phyloP scores from a whole-genome alignment of 2,888 invertebrate genomes.

The Cremastobaeus sp. region DNA sequence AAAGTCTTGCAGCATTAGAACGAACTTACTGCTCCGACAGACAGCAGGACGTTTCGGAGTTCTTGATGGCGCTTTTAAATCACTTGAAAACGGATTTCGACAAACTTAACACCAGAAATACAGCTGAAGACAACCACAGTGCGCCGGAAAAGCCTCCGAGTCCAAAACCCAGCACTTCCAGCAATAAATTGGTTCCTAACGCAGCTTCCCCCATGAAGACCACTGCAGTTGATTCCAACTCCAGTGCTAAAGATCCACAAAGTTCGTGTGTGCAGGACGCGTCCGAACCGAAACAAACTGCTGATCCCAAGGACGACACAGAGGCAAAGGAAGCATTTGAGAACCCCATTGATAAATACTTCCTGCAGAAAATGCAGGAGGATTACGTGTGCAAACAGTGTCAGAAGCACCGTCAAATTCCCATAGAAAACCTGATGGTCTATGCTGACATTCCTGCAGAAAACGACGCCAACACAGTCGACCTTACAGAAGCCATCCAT shows the following conservation, averaged over 20 bases:
- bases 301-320: no score
- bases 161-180: neutral
- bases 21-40: slow-evolving; percentile 70
- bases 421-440: slow-evolving; percentile 71
- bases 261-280: neutral
- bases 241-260: no score
- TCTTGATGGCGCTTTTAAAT: slow-evolving; percentile 71
- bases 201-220: neutral
- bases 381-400: slow-evolving; percentile 69
- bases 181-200: neutral
- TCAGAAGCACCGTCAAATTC: slow-evolving; percentile 66
- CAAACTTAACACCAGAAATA: slow-evolving; percentile 25
- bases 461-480: slow-evolving; percentile 53
- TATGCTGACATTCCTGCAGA: slow-evolving; percentile 68
- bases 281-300: neutral
- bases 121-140: slow-evolving; percentile 32
- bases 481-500: slow-evolving; percentile 65
- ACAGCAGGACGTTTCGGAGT: slow-evolving; percentile 74
- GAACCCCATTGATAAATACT: slow-evolving; percentile 71
- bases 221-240: neutral
- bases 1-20: slow-evolving; percentile 67
- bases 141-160: neutral
- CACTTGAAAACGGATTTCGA: slow-evolving; percentile 70
- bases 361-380: slow-evolving; percentile 69
- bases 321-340: slow-evolving; percentile 10